Base-by-base conservation (phyloP, 2,113 vertebrate genomes). In the Chionodraco myersi region DNA sequence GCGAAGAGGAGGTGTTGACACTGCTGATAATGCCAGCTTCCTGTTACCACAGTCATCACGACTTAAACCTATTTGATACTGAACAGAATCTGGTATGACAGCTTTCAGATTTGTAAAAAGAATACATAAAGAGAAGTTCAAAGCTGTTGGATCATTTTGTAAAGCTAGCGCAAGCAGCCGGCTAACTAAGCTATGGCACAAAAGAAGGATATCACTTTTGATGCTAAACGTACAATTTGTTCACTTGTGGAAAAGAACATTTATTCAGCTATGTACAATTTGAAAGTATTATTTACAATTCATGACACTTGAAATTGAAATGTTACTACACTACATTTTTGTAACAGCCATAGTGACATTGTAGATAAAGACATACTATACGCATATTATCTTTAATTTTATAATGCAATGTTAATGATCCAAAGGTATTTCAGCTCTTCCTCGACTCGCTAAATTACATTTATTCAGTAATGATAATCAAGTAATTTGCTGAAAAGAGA, bases 1-100 rank as follows among this genome's bases (percentile, higher is more conserved):
- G 61, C 56, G n/a, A 73, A 13, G 44, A 52, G 68, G 69, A 83
- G 74, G 70, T 75, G 81, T 74, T 83, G 76, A 82, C 76, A 79
- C 53, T 65, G 70, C 48, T 75, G 63, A 71, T 82, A 75, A 69
- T 30, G 34, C 72, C 72, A 77, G 57, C 75, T 79, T 73, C 60
- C 21, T 71, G 16, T 65, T 61, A 48, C 44, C 60, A 47, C 66
- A 80, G 63, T 82, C 81, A 78, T 67, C 51, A 72, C 23, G 13
- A 59, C 13, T 60, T 63, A 14, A 65, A 16, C 14, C 75, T 9
- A 6, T 64, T 26, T 72, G 51, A 75, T 59, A 13, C 56, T 57
- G 21, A 75, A 13, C n/a, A 51, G 23, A 52, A 23, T 47, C 53
- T 21, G 36, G 3, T 34, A 3, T 34, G 23, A 21, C 47, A 72